Evolutionary conservation across 2,888 invertebrate species (phyloP).

Genomic region (Lasioglossum leucozonium): DNA sequence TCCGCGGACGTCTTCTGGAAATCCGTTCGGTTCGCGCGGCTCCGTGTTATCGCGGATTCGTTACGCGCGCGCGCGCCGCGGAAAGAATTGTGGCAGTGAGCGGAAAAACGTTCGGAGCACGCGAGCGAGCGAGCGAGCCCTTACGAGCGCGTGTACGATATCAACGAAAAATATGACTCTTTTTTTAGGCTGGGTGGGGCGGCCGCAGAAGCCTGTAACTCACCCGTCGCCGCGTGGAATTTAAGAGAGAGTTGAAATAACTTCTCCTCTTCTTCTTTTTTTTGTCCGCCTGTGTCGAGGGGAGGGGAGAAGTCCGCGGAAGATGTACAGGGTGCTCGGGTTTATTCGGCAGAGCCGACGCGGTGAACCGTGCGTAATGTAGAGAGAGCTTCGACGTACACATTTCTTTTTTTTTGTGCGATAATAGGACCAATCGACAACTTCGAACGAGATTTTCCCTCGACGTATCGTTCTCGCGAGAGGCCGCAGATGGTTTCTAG

Average conservation of each 20-base stretch:
- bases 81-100: slow-evolving; percentile 47
- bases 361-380: not conserved
- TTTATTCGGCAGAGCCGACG: not conserved
- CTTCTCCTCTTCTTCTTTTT: no score
- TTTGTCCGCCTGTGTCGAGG: slow-evolving; percentile 18
- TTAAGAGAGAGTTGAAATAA: slow-evolving; percentile 29
- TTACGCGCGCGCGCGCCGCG: slow-evolving; percentile 39
- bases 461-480: not conserved
- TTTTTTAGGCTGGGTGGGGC: slow-evolving; percentile 3
- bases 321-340: slow-evolving; percentile 12
- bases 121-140: slow-evolving; percentile 28
- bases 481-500: not conserved
- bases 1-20: slow-evolving; percentile 70
- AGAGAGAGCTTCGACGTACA: not conserved
- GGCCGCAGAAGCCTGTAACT: slow-evolving; percentile 25
- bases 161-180: slow-evolving; percentile 51
- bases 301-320: not conserved
- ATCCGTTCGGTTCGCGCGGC: slow-evolving; percentile 57
- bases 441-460: not conserved
- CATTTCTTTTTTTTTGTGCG: not conserved
- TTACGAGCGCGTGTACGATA: slow-evolving; percentile 1
- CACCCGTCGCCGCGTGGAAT: slow-evolving; percentile 26
- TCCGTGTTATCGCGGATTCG: slow-evolving; percentile 23
- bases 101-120: slow-evolving; percentile 40
- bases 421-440: no score